Evolutionary conservation across 2,888 invertebrate genomes (phyloP).

Genomic region (Metalampra italica): DNA sequence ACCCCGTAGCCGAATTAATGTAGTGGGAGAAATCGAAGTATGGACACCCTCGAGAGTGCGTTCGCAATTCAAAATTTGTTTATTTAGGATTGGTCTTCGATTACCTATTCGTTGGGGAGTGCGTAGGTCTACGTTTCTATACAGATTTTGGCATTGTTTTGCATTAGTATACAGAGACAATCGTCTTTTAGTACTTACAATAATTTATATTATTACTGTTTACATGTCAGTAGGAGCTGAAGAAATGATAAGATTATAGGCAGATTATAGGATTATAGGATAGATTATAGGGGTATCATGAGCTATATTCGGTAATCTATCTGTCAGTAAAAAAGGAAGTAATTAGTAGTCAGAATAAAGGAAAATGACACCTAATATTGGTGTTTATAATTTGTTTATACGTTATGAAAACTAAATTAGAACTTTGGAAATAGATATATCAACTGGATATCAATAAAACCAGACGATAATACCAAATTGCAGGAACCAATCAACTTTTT

Average conservation of each 20-base stretch:
- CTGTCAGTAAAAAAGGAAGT: no score
- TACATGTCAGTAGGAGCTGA: no score
- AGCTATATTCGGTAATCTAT: no score
- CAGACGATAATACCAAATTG: conserved; percentile 10
- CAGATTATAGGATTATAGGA: no score
- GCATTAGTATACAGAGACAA: not conserved
- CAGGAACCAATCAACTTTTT: conserved; percentile 46
- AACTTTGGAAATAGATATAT: no score
- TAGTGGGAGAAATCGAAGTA: conserved; percentile 75
- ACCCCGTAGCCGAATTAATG: conserved; percentile 65
- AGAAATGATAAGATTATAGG: no score
- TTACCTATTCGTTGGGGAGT: conserved; percentile 34
- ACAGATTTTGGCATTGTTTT: conserved; percentile 12
- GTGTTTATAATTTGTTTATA: no score
- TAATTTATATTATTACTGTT: no score
- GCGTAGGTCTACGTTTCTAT: conserved; percentile 13
- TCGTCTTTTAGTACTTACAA: not conserved
- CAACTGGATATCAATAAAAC: not conserved
- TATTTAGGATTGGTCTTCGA: conserved; percentile 67
- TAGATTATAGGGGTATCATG: no score
- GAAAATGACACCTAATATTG: no score
- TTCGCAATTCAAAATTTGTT: conserved; percentile 55
- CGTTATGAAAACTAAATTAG: no score
- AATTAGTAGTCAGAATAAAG: no score
- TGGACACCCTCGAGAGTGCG: conserved; percentile 41